Conservation (phyloP, 2,888 invertebrate species). For the Ophioninae sp. region DNA sequence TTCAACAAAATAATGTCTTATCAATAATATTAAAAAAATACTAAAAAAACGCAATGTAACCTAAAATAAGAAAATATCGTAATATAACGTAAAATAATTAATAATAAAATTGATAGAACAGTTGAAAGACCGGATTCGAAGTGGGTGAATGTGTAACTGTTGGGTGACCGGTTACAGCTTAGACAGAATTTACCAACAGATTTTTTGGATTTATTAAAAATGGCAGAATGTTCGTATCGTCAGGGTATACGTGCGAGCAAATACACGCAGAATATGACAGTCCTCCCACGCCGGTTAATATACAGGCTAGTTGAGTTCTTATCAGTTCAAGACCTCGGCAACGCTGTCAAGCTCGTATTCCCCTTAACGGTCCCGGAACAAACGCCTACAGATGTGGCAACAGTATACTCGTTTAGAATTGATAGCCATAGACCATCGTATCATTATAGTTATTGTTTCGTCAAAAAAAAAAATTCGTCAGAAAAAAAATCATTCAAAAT, state of each 20-base stretch:
- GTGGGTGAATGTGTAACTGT: not conserved
- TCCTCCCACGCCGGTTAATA: slow-evolving; percentile 24
- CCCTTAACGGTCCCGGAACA: slow-evolving; percentile 38
- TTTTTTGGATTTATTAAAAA: slow-evolving; percentile 2
- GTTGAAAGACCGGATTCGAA: not conserved
- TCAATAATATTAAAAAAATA: too few species aligned
- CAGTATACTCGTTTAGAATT: slow-evolving; percentile 12
- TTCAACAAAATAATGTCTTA: too few species aligned
- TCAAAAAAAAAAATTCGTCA: too few species aligned
- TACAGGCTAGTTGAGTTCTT: slow-evolving; percentile 48
- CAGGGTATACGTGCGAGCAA: not conserved
- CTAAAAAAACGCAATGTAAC: too few species aligned
- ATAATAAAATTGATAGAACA: not conserved
- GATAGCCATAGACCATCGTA: not conserved
- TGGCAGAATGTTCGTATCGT: not conserved
- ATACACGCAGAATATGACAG: not conserved
- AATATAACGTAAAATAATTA: too few species aligned
- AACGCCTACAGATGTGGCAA: slow-evolving; percentile 39
- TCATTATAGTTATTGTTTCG: not conserved
- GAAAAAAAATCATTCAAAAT: not conserved
- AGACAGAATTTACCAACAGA: not conserved
- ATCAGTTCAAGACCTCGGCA: slow-evolving; percentile 50
- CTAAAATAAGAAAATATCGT: too few species aligned
- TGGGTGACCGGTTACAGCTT: not conserved
- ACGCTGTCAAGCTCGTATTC: slow-evolving; percentile 47